Evolutionary conservation across 1,140 invertebrate species (phyloP).

Genomic region (Aradophagus sp.): DNA sequence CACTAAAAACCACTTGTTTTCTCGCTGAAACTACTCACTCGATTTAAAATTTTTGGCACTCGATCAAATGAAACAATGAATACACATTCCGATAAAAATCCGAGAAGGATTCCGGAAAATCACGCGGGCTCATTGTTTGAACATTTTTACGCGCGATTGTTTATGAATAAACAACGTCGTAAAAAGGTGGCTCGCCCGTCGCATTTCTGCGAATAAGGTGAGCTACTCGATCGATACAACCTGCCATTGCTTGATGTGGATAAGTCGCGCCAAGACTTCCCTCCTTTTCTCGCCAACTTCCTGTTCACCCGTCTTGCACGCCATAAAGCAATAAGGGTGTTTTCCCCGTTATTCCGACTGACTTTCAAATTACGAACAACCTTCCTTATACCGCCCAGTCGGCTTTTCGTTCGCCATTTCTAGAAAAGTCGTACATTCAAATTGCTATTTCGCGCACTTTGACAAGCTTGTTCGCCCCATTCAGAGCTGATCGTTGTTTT

Average conservation of each 20-base stretch:
- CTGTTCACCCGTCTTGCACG: slow-evolving; percentile 43
- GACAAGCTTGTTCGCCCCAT: slow-evolving; percentile 14
- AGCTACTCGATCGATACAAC: slow-evolving; percentile 64
- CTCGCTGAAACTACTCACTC: no score
- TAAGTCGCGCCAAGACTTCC: slow-evolving; percentile 52
- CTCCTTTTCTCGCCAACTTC: slow-evolving; percentile 45
- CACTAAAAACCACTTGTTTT: no score
- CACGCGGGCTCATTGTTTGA: no score
- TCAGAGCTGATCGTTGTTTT: slow-evolving; percentile 10
- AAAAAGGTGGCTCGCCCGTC: slow-evolving; percentile 53
- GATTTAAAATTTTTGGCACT: no score
- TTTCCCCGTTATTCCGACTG: slow-evolving; percentile 59
- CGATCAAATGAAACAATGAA: no score
- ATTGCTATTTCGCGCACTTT: slow-evolving; percentile 33
- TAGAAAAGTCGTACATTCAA: slow-evolving; percentile 25
- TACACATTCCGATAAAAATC: no score
- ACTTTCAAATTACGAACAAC: slow-evolving; percentile 57
- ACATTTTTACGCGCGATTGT: slow-evolving; percentile 33
- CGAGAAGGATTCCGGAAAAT: no score
- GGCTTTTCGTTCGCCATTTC: slow-evolving; percentile 24
- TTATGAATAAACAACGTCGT: slow-evolving; percentile 48
- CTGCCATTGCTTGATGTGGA: slow-evolving; percentile 61
- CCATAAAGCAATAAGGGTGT: slow-evolving; percentile 60
- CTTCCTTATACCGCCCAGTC: slow-evolving; percentile 10
- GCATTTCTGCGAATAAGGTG: slow-evolving; percentile 61